Evolutionary conservation across 2,797 vertebrate genomes (phyloP), one percentile per base, ranked within the genome.

Genomic region (Delichon dasypus): DNA sequence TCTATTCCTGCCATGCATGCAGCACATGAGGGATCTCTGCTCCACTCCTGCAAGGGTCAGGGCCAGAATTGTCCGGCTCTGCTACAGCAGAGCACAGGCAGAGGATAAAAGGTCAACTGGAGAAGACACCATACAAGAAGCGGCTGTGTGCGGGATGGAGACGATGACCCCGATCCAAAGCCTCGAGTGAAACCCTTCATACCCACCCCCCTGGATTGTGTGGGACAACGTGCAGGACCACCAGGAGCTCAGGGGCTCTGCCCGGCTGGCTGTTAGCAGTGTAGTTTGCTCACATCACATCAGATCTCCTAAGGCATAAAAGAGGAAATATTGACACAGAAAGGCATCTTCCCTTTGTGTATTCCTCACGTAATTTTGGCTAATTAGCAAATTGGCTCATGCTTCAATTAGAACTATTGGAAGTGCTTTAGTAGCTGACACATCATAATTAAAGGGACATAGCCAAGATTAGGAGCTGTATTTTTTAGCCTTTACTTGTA

Each of bases 341-440:
- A 90, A 92, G 81, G 58, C 50, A 45, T 62, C 91, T 91, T 90
- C 58, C 64, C 71, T 94, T 95, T 92, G 89, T 92, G 81, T 77
- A 86, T 90, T 95, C 76, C 71, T 65, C 61, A 44, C 27, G n/a
- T 91, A 94, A 92, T 92, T 81, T 88, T 76, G 81, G 78, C 55
- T 95, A 95, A 96, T 97, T 96, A 96, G 88, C 80, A 88, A 96
- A 90, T 38, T 95, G 94, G 78, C 89, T 92, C 70, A 61, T 86
- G 81, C 92, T 94, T 93, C 93, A 94, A 93, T 96, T 94, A 96
- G 67, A 81, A 65, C 85, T 94, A 95, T 92, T 93, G 94, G 84
- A 96, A 97, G 96, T 57, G 78, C 64, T 82, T 94, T 79, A 86
- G 83, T 60, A 92, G 73, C 87, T 93, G 88, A 88, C 90, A 93